These are phyloP conservation scores for Cepaea hortensis DNA, from an alignment of 2,888 invertebrate species.

Conservation along the genomic window DNA sequence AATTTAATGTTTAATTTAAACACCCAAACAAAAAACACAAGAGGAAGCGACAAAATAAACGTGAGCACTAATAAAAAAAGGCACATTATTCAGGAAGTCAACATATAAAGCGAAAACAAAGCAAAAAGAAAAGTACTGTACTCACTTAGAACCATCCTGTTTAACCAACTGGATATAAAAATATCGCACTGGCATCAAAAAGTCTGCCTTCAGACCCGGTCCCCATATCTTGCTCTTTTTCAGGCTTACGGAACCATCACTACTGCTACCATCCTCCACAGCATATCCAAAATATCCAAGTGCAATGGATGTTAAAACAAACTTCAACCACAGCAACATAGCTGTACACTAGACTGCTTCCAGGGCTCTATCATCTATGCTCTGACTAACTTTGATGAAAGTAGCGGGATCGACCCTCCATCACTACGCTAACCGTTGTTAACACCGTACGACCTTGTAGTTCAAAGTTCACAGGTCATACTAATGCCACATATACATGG, in stretches of 20 bases:
- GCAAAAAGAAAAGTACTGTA: slow-evolving; percentile 26
- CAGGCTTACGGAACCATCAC: slow-evolving; percentile 49
- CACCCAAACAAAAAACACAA: neutral
- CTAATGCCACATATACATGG: no score
- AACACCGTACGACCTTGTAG: no score
- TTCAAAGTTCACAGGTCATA: no score
- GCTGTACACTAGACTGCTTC: neutral
- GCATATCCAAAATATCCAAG: neutral
- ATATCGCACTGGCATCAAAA: slow-evolving; percentile 91
- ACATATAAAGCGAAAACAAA: neutral
- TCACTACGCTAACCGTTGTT: no score
- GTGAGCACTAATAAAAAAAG: neutral
- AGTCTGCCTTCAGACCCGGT: slow-evolving; percentile 85
- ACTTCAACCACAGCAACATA: neutral
- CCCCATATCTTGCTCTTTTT: slow-evolving; percentile 78
- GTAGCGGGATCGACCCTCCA: neutral
- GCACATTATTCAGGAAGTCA: neutral
- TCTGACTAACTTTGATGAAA: no score
- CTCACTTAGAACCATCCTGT: slow-evolving; percentile 79
- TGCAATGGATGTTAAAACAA: neutral
- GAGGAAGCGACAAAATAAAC: neutral
- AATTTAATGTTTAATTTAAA: no score
- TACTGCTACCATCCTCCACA: no score
- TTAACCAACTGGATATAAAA: slow-evolving; percentile 86
- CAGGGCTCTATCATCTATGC: no score